A percentile compares a stretch with the other conserved stretches of the same genome.
Conservation (phyloP, 2,888 invertebrate species). For the Diaperis boleti region DNA sequence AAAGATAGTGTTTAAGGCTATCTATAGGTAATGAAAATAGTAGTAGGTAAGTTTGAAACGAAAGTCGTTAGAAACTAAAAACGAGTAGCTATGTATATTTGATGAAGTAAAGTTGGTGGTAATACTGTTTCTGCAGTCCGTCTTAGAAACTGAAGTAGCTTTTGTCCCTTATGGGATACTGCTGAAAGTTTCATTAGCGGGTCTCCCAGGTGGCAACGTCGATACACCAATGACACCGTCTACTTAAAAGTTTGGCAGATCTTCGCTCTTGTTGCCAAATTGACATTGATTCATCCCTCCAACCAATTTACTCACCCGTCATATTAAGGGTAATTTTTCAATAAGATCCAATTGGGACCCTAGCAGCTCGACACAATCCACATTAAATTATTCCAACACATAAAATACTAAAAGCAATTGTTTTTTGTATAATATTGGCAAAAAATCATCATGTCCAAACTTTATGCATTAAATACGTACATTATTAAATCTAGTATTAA, state of each 20-base stretch:
- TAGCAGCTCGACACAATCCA: too few species aligned
- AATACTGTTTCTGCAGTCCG: conserved; percentile 46
- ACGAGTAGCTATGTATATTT: conserved; percentile 48
- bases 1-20: conserved; percentile 15
- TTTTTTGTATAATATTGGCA: too few species aligned
- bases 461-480: too few species aligned
- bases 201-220: conserved; percentile 48
- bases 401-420: too few species aligned
- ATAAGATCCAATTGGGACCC: background rate
- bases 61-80: conserved; percentile 31
- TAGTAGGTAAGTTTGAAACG: conserved; percentile 21
- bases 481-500: too few species aligned
- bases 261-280: conserved; percentile 50
- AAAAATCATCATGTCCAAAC: too few species aligned
- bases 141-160: conserved; percentile 48
- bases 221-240: conserved; percentile 45
- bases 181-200: conserved; percentile 54
- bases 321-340: conserved; percentile 25
- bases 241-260: conserved; percentile 52
- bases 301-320: conserved; percentile 24
- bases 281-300: conserved; percentile 43
- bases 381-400: too few species aligned
- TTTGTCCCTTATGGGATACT: conserved; percentile 47
- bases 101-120: conserved; percentile 46
- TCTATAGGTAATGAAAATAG: conserved; percentile 33